Base-by-base conservation (phyloP, 2,888 invertebrate genomes). In the Drosophila borealis region DNA sequence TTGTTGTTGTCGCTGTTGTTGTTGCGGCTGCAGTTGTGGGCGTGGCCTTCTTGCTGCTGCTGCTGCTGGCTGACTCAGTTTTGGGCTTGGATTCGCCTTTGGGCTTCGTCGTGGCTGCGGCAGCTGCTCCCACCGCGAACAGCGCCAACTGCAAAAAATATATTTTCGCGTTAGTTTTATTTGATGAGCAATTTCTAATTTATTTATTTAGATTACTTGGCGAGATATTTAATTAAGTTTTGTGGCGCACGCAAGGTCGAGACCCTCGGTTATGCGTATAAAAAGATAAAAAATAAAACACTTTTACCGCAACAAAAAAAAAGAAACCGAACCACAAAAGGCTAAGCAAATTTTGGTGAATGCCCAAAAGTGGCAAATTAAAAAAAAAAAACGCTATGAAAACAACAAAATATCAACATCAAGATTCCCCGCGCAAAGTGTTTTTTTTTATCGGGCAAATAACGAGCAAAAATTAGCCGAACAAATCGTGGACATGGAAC, bases 141-240 rank as follows among this genome's bases (percentile, higher is more conserved):
- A 80, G 80, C 74, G 91, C 75, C 70, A 91, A 77, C 91, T 91
- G 70, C 50, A 89, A 82, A 33, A 46, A 36, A 59, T 44, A 36
- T 55, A 45, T 71, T 44, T 50, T 25, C 6, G 6, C 6, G 9
- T 34, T 41, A 56, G 10, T 8, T 41, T 56, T 6, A 46, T 66
- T 64, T 73, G 45, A 66, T 63, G 48, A 68, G 13, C 10, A n/a
- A 8, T 21, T 41, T 55, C 39, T 44, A 51, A 49, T 60, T 51
- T 42, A 51, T 46, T 33, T 41, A 44, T 34, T 19, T 34, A 29
- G 29, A 29, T 41, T 14, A 17, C 46, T 45, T 53, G 48, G 29
- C 50, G 57, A 60, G 45, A 77, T 53, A 61, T 70, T 66, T 69
- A 80, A 80, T 86, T 80, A 61, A 60, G 21, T 55, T 53, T n/a